Base-by-base conservation (phyloP, 2,797 vertebrate genomes). In the Chromis chromis region DNA sequence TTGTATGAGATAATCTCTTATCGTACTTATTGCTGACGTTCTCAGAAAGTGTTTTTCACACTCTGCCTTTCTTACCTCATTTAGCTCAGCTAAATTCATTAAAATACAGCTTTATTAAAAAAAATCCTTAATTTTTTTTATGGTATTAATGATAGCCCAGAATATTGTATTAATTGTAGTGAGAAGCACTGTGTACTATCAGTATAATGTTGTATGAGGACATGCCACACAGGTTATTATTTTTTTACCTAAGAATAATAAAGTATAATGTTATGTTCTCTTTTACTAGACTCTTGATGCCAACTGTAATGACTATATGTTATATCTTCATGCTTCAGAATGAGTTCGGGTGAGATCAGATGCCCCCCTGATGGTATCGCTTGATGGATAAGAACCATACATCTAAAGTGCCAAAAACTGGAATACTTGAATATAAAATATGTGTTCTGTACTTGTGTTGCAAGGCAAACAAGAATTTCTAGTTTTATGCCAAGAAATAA, bases 401-500 rank as follows among this genome's bases (percentile, higher is more conserved):
- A 6, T 50, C 12, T 13, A 50, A 50, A 50, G 1, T 49, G 46
- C n/a, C 46, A n/a, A 50, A 24, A 24, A 6, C 42, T 19, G 42
- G 14, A 48, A 49, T 6, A 14, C 4, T 14, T 19, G 17, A 17
- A 63, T 36, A 14, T 4, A 2, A 60, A 33, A 48, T 1, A 28
- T 52, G 28, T 81, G 28, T 46, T 76, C 33, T 66, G 49, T 21
- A 60, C 25, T 46, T 19, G 22, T 39, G 24, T 48, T 22, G 16
- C 19, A 8, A 60, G 65, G 10, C 64, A 65, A 53, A 62, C 0
- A 4, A 76, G 42, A 62, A 48, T 70, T 69, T 42, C 44, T 24
- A 49, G 49, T 25, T 67, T 21, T 21, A 42, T 62, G 65, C 48
- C 65, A 58, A 53, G 52, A 69, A 75, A 78, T 74, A 57, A 21